Percentiles rank a stretch among this genome's conserved stretches.
phyloP scores from a whole-genome alignment of 2,797 vertebrate species.

The Merluccius polli region DNA sequence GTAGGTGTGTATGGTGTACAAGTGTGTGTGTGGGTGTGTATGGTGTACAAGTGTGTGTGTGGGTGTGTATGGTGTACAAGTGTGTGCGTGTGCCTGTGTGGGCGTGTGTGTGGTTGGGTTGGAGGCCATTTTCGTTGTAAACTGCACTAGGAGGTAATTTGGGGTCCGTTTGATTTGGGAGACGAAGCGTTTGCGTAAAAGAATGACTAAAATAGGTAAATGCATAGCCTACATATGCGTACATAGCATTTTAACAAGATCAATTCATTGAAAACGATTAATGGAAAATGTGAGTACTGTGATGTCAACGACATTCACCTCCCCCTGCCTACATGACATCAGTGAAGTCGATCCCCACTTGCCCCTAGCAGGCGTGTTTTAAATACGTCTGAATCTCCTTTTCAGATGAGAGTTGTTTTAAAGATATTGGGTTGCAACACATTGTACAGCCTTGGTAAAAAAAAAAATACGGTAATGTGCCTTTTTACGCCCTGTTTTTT shows the following conservation, averaged over 20 bases:
- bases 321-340: not conserved
- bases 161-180: not conserved
- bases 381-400: no score
- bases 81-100: not conserved
- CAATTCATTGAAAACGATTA: not conserved
- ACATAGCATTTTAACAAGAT: not conserved
- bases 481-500: not conserved
- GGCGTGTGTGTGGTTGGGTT: not conserved
- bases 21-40: not conserved
- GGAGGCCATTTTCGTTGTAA: not conserved
- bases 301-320: not conserved
- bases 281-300: not conserved
- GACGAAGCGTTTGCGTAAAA: not conserved
- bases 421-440: not conserved
- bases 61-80: no score
- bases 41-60: no score
- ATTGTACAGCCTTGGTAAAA: no score
- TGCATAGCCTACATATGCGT: not conserved
- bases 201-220: not conserved
- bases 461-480: not conserved
- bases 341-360: not conserved
- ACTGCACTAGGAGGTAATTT: not conserved
- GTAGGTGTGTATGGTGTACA: not conserved
- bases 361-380: no score
- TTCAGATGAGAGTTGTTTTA: not conserved